A percentile compares a stretch with the other conserved stretches of the same genome.
Evolutionary conservation across 2,797 vertebrate species (phyloP).

Genomic region (Spinus olivaceus): DNA sequence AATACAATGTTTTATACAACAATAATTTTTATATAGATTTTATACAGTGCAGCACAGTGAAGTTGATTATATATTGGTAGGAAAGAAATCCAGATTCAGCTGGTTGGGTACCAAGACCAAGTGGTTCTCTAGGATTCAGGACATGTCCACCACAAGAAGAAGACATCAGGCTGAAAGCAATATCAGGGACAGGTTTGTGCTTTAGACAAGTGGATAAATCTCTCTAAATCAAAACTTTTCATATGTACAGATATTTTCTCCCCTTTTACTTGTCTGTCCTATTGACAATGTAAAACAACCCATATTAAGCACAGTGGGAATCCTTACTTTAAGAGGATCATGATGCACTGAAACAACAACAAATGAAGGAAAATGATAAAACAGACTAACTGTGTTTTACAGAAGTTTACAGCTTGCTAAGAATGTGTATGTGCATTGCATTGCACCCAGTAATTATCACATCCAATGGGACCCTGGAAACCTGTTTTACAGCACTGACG

Average conservation of each 20-base stretch:
- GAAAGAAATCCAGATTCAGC: background rate
- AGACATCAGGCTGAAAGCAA: background rate
- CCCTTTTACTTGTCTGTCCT: background rate
- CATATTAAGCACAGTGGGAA: background rate
- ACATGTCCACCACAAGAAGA: background rate
- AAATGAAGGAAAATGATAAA: background rate
- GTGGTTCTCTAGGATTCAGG: background rate
- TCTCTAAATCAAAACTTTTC: background rate
- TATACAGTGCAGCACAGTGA: background rate
- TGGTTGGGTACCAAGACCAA: accelerated
- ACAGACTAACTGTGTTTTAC: background rate
- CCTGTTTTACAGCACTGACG: background rate
- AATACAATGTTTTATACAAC: background rate
- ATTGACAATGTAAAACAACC: background rate
- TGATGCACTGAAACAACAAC: background rate
- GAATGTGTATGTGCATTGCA: accelerated
- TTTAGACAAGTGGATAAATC: background rate
- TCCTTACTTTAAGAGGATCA: accelerated
- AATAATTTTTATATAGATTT: background rate
- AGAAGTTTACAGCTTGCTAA: background rate
- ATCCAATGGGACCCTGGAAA: background rate
- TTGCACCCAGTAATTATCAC: background rate
- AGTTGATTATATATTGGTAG: background rate
- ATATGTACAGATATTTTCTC: background rate
- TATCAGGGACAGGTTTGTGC: background rate